phyloP scores from a whole-genome alignment of 2,888 invertebrate species.

The Athrips mouffetella region DNA sequence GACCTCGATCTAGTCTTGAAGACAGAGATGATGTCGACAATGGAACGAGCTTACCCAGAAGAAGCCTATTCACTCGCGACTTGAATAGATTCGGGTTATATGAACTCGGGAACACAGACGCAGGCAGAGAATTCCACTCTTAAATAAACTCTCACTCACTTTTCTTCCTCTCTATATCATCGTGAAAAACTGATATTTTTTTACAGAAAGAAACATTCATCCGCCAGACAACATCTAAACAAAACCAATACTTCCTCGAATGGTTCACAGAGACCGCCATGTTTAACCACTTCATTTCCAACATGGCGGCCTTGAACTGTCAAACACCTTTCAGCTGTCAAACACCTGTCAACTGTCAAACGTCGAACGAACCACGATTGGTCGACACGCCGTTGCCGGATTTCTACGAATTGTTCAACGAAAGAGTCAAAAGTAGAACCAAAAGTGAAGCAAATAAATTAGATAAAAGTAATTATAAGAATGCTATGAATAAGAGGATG shows the following conservation, averaged over 20 bases:
- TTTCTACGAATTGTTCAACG: constrained; percentile 65
- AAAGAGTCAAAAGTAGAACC: constrained; percentile 40
- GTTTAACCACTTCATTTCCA: constrained; percentile 86
- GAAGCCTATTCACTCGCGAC: too few species aligned
- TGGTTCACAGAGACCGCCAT: constrained; percentile 94
- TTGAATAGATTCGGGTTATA: too few species aligned
- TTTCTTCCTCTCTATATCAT: too few species aligned
- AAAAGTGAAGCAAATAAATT: constrained; percentile 34
- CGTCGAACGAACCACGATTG: constrained; percentile 22
- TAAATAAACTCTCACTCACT: too few species aligned
- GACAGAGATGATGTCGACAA: too few species aligned
- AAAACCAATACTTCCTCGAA: constrained; percentile 85
- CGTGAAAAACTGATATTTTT: too few species aligned
- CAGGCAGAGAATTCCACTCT: too few species aligned
- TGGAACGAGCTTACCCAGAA: too few species aligned
- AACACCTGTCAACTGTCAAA: constrained; percentile 8
- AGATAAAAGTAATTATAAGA: constrained; percentile 57
- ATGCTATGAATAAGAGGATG: constrained; percentile 64
- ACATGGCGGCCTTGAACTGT: constrained; percentile 52
- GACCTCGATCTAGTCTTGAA: too few species aligned
- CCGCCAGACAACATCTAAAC: constrained; percentile 80
- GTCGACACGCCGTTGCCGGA: constrained; percentile 65
- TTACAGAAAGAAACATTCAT: constrained; percentile 86
- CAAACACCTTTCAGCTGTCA: constrained; percentile 21
- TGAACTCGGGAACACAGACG: too few species aligned